Percentiles rank a stretch among this genome's conserved stretches.
These are phyloP conservation scores for Murina feae DNA, from an alignment of 2,113 vertebrate species.

Conservation along the genomic window DNA sequence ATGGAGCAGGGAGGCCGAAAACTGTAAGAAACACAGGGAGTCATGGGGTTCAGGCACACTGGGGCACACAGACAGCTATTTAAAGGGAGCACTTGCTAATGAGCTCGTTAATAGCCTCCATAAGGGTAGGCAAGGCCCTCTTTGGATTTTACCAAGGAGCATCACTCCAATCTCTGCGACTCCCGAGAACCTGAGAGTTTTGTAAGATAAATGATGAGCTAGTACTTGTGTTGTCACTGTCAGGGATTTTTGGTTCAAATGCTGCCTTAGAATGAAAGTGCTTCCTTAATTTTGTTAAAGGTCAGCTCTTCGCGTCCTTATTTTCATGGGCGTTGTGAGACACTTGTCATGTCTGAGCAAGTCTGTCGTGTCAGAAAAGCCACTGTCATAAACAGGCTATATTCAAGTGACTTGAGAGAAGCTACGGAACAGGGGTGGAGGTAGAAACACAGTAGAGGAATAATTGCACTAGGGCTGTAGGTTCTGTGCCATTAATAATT, in stretches of 20 bases:
- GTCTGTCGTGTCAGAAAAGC: conserved; percentile 7
- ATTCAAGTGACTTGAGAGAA: conserved; percentile 39
- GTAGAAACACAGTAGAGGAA: neutral
- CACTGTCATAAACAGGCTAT: neutral
- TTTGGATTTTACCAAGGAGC: neutral
- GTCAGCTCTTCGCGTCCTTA: conserved; percentile 8
- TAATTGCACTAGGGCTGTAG: neutral
- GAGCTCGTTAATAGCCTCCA: neutral
- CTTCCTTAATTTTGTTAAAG: conserved; percentile 45
- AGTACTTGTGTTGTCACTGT: neutral
- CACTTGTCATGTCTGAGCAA: neutral
- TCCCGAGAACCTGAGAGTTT: neutral
- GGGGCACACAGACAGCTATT: neutral
- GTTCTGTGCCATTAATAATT: neutral
- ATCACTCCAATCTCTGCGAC: neutral
- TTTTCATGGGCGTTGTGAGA: neutral
- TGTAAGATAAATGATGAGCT: neutral
- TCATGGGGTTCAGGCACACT: neutral
- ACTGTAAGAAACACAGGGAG: neutral
- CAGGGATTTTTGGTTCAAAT: conserved; percentile 6
- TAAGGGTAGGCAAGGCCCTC: neutral
- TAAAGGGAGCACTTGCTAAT: neutral
- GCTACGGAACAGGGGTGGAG: neutral
- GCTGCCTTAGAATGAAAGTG: neutral
- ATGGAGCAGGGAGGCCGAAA: neutral